Evolutionary conservation across 2,888 invertebrate species (phyloP), one percentile per base, ranked within the genome.

Genomic region (Iselma pallidipennis): DNA sequence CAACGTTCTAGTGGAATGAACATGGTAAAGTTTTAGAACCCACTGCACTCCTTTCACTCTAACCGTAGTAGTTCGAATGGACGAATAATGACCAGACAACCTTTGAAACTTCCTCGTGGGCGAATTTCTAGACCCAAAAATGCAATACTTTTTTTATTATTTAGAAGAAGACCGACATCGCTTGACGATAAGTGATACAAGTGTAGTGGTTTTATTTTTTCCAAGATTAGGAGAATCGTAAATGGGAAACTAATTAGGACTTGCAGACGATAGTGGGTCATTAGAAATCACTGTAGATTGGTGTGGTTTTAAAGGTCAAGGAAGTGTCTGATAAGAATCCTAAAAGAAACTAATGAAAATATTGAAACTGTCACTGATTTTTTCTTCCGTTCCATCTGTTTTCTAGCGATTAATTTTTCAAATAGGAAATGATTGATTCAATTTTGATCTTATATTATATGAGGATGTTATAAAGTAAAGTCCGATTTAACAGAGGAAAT

Each of bases 401-500:
- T n/a, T n/a, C n/a, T n/a, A n/a, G n/a, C n/a, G n/a, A n/a, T n/a
- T n/a, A n/a, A n/a, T n/a, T n/a, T n/a, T n/a, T n/a, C n/a, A n/a
- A n/a, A n/a, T n/a, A n/a, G n/a, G n/a, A 50, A 26, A 49, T 55
- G 45, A 63, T 63, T 56, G 63, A 63, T 56, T 9, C 9, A 48
- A 4, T 37, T 37, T 37, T 14, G 37, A 37, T 37, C 31, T 31
- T 31, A 31, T 54, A n/a, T n/a, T n/a, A n/a, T 37, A 33, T 29
- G 37, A 49, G 31, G 53, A 55, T 56, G 51, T 51, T 55, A 42
- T 37, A 55, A 58, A 58, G 52, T 50, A 55, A 50, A 54, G 59
- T 59, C 54, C 63, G 63, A 58, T 57, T 63, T 59, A 63, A 59
- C 53, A 68, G 66, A 69, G 69, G 67, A 67, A 65, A 67, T 64